Percentiles rank a stretch among this genome's conserved stretches.
phyloP scores from a whole-genome alignment of 2,113 vertebrate species.

The Centropus unirufus region DNA sequence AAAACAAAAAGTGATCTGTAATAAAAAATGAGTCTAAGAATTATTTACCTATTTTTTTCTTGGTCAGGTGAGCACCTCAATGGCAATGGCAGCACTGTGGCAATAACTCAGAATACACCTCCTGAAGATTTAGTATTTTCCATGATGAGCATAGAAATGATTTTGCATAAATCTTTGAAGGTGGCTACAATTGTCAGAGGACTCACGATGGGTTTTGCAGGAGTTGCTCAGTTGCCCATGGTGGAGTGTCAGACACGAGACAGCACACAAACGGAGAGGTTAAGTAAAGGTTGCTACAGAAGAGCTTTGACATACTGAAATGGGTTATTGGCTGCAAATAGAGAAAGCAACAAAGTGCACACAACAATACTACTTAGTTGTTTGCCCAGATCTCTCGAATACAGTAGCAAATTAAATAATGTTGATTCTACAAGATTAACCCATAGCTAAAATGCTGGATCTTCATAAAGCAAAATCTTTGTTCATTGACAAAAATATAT shows the following conservation, averaged over 20 bases:
- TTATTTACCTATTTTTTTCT: neutral
- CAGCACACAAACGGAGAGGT: neutral
- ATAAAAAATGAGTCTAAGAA: neutral
- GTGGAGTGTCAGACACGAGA: neutral
- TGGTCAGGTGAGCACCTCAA: neutral
- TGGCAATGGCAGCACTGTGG: neutral
- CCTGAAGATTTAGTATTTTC: neutral
- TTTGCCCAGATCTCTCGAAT: constrained; percentile 28
- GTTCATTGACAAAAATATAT: constrained; percentile 65
- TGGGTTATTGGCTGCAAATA: neutral
- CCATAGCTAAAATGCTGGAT: constrained; percentile 13
- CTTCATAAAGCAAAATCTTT: constrained; percentile 52
- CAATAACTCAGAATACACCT: neutral
- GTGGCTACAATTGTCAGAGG: neutral
- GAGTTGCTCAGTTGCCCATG: neutral
- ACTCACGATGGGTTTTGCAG: neutral
- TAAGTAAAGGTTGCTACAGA: neutral
- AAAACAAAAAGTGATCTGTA: neutral
- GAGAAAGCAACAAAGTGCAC: neutral
- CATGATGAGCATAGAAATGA: neutral
- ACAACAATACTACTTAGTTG: neutral
- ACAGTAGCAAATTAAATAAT: constrained; percentile 58
- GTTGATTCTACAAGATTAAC: constrained; percentile 39
- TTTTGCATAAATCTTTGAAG: neutral
- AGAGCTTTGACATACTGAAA: neutral